These are phyloP conservation scores for Dryobota labecula DNA, from an alignment of 2,888 invertebrate species.

Conservation along the genomic window DNA sequence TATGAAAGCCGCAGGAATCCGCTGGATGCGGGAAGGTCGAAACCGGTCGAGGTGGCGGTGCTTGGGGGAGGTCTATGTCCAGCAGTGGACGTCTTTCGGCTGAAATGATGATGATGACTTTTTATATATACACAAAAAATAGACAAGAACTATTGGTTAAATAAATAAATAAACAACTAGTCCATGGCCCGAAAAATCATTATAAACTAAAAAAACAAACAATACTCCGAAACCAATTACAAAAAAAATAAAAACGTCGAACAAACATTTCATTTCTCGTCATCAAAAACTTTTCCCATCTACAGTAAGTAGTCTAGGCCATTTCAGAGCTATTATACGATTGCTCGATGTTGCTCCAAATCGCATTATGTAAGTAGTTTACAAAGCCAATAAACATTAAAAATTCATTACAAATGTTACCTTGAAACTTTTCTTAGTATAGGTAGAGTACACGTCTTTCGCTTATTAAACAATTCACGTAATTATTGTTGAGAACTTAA, in stretches of 20 bases:
- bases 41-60: too few relatives aligned
- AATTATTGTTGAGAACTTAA: constrained; percentile 36
- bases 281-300: constrained; percentile 52
- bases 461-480: constrained; percentile 31
- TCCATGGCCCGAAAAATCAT: background rate
- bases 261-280: constrained; percentile 23
- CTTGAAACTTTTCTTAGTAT: constrained; percentile 37
- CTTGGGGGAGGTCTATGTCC: too few relatives aligned
- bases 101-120: too few relatives aligned
- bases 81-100: too few relatives aligned
- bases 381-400: constrained; percentile 47
- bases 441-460: constrained; percentile 36
- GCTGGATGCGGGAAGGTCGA: too few relatives aligned
- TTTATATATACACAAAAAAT: too few relatives aligned
- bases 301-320: constrained; percentile 23
- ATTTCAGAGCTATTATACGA: constrained; percentile 47
- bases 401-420: constrained; percentile 51
- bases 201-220: background rate
- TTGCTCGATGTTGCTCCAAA: constrained; percentile 32
- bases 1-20: too few relatives aligned
- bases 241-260: constrained; percentile 15
- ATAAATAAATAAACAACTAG: too few relatives aligned
- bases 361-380: constrained; percentile 35
- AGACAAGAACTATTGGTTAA: too few relatives aligned
- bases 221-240: constrained; percentile 17